phyloP scores from a whole-genome alignment of 2,797 vertebrate genomes.

The Myiothlypis chrysogaster region DNA sequence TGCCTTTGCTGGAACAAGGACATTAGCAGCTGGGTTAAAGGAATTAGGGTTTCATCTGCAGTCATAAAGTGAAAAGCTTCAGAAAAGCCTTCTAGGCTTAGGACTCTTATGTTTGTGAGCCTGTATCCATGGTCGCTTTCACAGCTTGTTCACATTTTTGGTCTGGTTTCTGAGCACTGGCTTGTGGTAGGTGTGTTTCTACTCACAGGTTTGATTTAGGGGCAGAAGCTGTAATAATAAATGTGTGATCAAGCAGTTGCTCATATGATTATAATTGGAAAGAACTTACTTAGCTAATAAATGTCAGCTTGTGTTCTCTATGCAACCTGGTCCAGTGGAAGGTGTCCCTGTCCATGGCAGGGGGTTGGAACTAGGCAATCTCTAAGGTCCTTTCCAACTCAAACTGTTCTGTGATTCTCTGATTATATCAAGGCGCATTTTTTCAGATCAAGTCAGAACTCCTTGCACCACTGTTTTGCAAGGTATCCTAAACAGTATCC shows the following conservation, averaged over 20 bases:
- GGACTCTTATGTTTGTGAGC: not conserved
- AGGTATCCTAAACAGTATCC: not conserved
- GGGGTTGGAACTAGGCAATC: not conserved
- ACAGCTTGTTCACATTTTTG: not conserved
- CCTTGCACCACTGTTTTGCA: not conserved
- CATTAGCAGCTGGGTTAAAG: not conserved
- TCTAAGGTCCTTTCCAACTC: not conserved
- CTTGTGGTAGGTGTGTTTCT: not conserved
- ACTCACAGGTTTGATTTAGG: not conserved
- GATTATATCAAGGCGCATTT: fast-evolving
- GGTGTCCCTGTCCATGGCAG: not conserved
- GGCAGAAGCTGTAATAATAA: not conserved
- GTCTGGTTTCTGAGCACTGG: not conserved
- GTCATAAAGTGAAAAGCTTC: not conserved
- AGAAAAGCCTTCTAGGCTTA: not conserved
- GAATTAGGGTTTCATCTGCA: not conserved
- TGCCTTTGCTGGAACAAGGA: not conserved
- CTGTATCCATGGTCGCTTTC: not conserved
- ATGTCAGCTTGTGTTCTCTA: not conserved
- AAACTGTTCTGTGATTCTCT: not conserved
- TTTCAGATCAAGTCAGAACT: no score
- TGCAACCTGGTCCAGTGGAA: not conserved
- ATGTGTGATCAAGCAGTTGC: fast-evolving
- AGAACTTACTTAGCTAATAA: not conserved
- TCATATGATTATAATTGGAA: fast-evolving